A percentile compares a stretch with the other conserved stretches of the same genome.
These are phyloP conservation scores for Tubulanus polymorphus DNA, from an alignment of 2,888 invertebrate species.

Conservation along the genomic window DNA sequence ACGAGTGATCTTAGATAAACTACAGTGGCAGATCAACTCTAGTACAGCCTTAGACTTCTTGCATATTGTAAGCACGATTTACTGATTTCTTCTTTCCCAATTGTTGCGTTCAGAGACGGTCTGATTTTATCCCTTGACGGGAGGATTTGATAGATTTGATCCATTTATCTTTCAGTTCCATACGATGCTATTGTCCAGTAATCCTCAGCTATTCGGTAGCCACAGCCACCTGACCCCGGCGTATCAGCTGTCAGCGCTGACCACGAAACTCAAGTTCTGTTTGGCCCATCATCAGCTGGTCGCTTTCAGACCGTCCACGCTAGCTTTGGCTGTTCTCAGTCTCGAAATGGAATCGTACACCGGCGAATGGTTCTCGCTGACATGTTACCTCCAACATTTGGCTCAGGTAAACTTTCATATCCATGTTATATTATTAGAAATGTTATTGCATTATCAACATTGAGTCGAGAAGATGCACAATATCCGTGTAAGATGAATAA, in stretches of 20 bases:
- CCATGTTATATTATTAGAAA: neutral
- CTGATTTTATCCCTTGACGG: too few relatives aligned
- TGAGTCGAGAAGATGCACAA: neutral
- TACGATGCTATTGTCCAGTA: conserved; percentile 39
- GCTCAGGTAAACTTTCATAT: conserved; percentile 31
- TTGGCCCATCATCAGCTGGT: conserved; percentile 60
- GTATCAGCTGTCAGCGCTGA: conserved; percentile 40
- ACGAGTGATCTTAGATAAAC: conserved; percentile 71
- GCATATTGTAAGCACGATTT: conserved; percentile 41
- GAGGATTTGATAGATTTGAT: too few relatives aligned
- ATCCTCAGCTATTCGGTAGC: conserved; percentile 42
- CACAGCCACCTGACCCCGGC: conserved; percentile 43
- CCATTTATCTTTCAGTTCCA: conserved; percentile 37
- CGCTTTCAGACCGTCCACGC: conserved; percentile 68
- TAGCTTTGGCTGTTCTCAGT: conserved; percentile 74
- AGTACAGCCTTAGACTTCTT: conserved; percentile 47
- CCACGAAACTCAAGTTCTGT: conserved; percentile 57
- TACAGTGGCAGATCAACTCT: conserved; percentile 43
- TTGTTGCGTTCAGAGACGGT: neutral
- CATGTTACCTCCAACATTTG: conserved; percentile 37
- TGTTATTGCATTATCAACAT: neutral
- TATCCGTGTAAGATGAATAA: too few relatives aligned
- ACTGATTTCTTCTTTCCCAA: neutral
- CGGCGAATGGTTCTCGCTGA: conserved; percentile 41
- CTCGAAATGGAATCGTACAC: conserved; percentile 57